Base-by-base conservation (phyloP, 2,888 invertebrate species). In the Melipona beecheii region DNA sequence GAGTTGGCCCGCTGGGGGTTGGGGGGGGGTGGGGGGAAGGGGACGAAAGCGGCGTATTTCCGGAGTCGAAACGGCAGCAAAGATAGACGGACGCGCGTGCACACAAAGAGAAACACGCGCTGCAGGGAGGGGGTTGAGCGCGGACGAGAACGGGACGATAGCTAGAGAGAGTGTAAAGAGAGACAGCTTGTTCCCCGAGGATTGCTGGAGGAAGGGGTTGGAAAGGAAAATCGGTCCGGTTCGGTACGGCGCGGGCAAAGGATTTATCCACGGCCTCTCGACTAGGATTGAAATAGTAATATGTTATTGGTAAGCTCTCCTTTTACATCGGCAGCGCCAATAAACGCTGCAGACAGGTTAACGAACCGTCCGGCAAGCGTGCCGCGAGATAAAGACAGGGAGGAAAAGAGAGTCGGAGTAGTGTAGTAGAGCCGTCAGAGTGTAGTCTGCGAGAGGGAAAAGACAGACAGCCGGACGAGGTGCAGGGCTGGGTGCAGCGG, bases 291-390 rank as follows among this genome's bases (percentile, higher is more conserved):
- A 92, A 93, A 92, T 90, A 91, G 92, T 92, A 93, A 93, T 93
- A 92, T 92, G 93, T 93, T 92, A 93, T 93, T 91, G 93, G 92
- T 91, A 92, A 86, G 91, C 90, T 91, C 88, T 90, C 90, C 90
- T 91, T 93, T 93, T 91, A 87, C 90, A 90, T 91, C 90, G 90
- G 89, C 90, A 88, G 89, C 88, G 90, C 91, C 93, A 92, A 93
- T 94, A 93, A 93, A 93, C 92, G 92, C 90, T 89, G 89, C 90
- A 90, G 93, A 93, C 93, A 93, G 94, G 92, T 93, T 93, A 94
- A 94, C 93, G 93, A 93, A 94, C 93, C 92, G 90, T 89, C 89
- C 84, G 64, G 68, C 79, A 24, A 64, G 65, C 64, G 36, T 74
- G 65, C 68, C 83, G 70, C 70, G 74, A 76, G 77, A 80, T 75